Conservation (phyloP, 2,113 vertebrate genomes). For the Tyrannus savana region DNA sequence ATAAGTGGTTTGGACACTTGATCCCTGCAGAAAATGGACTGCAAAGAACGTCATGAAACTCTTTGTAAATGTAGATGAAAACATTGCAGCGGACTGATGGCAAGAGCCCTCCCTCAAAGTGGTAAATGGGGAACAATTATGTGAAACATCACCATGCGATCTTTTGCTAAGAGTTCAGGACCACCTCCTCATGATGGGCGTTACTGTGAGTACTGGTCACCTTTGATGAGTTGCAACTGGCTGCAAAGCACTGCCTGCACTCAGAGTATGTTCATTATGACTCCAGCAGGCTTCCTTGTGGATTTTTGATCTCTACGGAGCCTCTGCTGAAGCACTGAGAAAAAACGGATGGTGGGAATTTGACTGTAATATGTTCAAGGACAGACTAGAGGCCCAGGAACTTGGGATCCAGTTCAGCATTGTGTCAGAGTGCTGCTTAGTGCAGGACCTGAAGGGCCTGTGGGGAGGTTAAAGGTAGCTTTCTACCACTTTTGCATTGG, state of each 20-base stretch:
- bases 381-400: background rate
- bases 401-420: background rate
- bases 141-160: background rate
- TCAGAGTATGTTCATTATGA: background rate
- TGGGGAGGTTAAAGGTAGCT: background rate
- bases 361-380: background rate
- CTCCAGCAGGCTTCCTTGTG: slow-evolving; percentile 1
- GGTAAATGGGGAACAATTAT: slow-evolving; percentile 1
- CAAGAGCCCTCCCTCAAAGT: background rate
- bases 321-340: background rate
- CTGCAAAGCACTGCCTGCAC: slow-evolving; percentile 1
- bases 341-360: background rate
- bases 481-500: background rate
- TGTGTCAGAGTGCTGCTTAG: background rate
- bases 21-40: background rate
- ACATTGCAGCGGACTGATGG: background rate
- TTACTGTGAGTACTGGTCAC: slow-evolving; percentile 26
- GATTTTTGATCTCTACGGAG: slow-evolving; percentile 22
- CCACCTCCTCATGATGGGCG: background rate
- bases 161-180: slow-evolving; percentile 21
- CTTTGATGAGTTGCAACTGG: slow-evolving; percentile 30
- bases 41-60: background rate
- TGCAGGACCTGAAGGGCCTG: background rate
- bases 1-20: background rate
- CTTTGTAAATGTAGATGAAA: background rate